phyloP scores from a whole-genome alignment of 2,797 vertebrate genomes.

The Sebastes minor region DNA sequence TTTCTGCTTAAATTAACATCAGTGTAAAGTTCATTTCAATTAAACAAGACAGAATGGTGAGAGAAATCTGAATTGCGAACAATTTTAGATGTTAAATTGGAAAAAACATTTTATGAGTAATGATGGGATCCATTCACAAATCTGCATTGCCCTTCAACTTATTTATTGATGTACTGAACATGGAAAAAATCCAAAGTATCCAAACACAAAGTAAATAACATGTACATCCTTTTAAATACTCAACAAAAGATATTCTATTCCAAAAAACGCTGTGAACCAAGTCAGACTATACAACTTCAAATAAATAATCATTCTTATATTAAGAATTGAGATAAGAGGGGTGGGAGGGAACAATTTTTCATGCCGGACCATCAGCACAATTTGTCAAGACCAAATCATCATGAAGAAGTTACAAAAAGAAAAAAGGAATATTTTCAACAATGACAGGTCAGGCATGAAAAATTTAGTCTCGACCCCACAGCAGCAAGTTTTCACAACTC shows the following conservation, averaged over 20 bases:
- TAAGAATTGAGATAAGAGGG: constrained; percentile 76
- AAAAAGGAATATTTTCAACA: neutral
- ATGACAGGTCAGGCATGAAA: constrained; percentile 65
- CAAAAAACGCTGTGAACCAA: constrained; percentile 79
- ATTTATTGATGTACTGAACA: constrained; percentile 99
- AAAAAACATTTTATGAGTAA: neutral
- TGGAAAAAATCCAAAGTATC: constrained; percentile 98
- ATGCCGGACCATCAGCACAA: constrained; percentile 73
- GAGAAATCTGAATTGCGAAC: neutral
- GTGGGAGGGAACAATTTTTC: constrained; percentile 51
- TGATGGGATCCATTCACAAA: constrained; percentile 56
- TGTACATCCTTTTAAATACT: constrained; percentile 88
- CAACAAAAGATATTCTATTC: constrained; percentile 81
- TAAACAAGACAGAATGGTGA: neutral
- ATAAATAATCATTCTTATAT: constrained; percentile 82
- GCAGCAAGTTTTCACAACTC: constrained; percentile 94
- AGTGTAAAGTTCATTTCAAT: neutral
- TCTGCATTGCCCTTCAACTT: constrained; percentile 94
- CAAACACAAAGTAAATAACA: constrained; percentile 98
- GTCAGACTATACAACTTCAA: constrained; percentile 84
- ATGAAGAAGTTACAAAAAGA: constrained; percentile 32
- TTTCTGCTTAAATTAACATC: neutral
- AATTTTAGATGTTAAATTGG: neutral
- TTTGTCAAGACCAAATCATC: constrained; percentile 40
- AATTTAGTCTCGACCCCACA: constrained; percentile 83